Percentiles rank a stretch among this genome's conserved stretches.
Conservation (phyloP, 2,113 vertebrate species). For the Cyanoderma ruficeps region DNA sequence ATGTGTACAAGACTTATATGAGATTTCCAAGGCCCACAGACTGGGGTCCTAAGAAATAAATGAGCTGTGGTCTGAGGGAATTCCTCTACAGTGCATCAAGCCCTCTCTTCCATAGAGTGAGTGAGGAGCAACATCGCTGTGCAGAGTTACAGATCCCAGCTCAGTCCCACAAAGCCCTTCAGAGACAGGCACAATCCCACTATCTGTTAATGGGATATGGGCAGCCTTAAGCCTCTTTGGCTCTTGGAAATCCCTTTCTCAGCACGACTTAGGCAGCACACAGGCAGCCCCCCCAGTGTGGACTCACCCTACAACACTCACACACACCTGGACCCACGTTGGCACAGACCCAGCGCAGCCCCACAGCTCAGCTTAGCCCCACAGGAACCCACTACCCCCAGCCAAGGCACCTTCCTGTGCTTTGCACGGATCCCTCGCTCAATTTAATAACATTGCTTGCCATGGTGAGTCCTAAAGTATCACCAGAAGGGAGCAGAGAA, state of each 20-base stretch:
- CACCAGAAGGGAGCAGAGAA: neutral
- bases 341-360: neutral
- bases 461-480: neutral
- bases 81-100: neutral
- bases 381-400: neutral
- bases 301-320: rapidly evolving
- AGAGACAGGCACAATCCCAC: neutral
- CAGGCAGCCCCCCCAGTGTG: neutral
- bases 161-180: neutral
- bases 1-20: neutral
- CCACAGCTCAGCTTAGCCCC: neutral
- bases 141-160: neutral
- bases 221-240: constrained; percentile 6
- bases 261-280: neutral
- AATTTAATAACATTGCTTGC: neutral
- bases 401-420: neutral
- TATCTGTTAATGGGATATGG: constrained; percentile 39
- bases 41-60: neutral
- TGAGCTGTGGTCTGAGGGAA: neutral
- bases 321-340: rapidly evolving
- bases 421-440: neutral
- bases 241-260: constrained; percentile 32
- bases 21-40: neutral
- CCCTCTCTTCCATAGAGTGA: neutral
- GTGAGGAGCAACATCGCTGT: neutral